Evolutionary conservation across 1,140 invertebrate species (phyloP).

Genomic region (Charaxes varanes): DNA sequence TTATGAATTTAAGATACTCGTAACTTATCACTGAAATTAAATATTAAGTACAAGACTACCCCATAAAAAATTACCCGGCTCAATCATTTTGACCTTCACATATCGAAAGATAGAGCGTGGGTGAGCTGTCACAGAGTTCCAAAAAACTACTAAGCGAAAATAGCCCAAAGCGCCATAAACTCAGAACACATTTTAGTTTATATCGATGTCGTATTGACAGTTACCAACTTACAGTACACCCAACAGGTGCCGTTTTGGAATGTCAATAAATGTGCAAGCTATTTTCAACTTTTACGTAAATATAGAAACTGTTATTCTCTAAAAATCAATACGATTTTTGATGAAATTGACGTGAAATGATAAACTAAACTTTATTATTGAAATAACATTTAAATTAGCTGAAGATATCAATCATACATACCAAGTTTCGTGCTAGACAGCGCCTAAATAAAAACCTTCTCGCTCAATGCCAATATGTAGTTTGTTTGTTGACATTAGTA

Average conservation of each 20-base stretch:
- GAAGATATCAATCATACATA: no score
- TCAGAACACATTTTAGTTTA: conserved; percentile 13
- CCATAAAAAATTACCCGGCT: conserved; percentile 16
- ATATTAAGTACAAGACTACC: conserved; percentile 8
- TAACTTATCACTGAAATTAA: no score
- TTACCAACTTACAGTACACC: conserved; percentile 20
- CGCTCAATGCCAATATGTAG: conserved; percentile 31
- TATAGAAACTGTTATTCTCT: background rate
- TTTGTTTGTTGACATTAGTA: conserved; percentile 70
- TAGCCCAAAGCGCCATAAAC: background rate
- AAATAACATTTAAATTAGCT: no score
- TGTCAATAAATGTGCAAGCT: conserved; percentile 19
- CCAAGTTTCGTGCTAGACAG: no score
- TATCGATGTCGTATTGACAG: conserved; percentile 18
- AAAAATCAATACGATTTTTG: background rate
- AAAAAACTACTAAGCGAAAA: conserved; percentile 11
- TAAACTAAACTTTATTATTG: no score
- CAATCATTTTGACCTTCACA: conserved; percentile 36
- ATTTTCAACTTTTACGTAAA: conserved; percentile 15
- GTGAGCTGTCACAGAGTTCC: conserved; percentile 27
- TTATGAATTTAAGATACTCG: no score
- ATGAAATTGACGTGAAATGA: no score
- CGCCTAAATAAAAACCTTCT: conserved; percentile 31
- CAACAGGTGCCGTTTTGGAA: conserved; percentile 27
- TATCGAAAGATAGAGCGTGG: conserved; percentile 21